Conservation (phyloP, 2,797 vertebrate genomes). For the Masticophis lateralis region DNA sequence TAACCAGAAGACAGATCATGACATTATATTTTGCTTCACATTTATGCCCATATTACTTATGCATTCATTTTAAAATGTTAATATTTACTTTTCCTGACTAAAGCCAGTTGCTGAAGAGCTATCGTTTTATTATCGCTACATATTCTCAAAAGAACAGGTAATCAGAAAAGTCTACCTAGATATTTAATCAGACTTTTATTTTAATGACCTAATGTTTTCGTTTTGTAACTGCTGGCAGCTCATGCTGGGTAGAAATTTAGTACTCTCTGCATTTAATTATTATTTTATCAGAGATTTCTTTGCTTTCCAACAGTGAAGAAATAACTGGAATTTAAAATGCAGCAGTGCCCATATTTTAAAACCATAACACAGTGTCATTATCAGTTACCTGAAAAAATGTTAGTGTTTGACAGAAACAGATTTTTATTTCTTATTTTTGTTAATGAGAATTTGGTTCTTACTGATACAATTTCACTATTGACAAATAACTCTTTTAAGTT, state of each 20-base stretch:
- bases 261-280: conserved; percentile 79
- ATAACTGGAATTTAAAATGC: conserved; percentile 51
- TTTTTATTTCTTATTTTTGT: neutral
- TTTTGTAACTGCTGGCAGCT: conserved; percentile 69
- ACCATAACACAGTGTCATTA: conserved; percentile 18
- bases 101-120: conserved; percentile 65
- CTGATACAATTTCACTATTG: neutral
- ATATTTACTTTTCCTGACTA: conserved; percentile 57
- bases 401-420: conserved; percentile 14
- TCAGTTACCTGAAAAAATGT: conserved; percentile 48
- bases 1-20: neutral
- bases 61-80: conserved; percentile 17
- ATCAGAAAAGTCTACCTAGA: conserved; percentile 69
- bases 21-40: neutral
- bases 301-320: conserved; percentile 74
- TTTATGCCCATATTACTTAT: neutral
- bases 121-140: conserved; percentile 69
- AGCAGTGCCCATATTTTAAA: conserved; percentile 57
- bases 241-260: conserved; percentile 71
- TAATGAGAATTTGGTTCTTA: conserved; percentile 8
- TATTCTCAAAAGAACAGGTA: conserved; percentile 65
- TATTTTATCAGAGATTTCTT: conserved; percentile 75
- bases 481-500: neutral
- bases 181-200: conserved; percentile 69
- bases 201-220: conserved; percentile 74